Conservation (phyloP, 2,888 invertebrate genomes). For the Hydrotaea cyrtoneurina region DNA sequence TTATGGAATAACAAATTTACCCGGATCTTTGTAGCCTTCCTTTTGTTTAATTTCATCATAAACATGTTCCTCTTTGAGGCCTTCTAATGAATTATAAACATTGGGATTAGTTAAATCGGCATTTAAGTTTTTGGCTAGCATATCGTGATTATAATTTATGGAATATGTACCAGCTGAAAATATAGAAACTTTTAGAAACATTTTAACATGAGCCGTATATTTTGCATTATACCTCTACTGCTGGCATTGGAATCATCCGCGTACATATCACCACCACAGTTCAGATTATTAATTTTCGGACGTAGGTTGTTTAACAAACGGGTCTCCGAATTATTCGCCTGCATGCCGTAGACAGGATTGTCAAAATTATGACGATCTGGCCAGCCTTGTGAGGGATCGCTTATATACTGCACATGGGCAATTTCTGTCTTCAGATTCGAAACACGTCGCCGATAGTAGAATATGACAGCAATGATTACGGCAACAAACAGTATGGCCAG, state of each 20-base stretch:
- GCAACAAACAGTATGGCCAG: conserved; percentile 85
- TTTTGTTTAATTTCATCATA: conserved; percentile 95
- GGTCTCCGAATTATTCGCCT: conserved; percentile 82
- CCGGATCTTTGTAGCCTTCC: conserved; percentile 84
- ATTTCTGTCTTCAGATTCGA: conserved; percentile 92
- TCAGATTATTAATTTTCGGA: conserved; percentile 80
- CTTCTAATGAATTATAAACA: conserved; percentile 90
- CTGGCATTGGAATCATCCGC: conserved; percentile 82
- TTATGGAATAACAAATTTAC: conserved; percentile 81
- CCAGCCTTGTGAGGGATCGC: conserved; percentile 85
- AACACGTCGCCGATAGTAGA: conserved; percentile 91
- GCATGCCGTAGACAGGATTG: conserved; percentile 94
- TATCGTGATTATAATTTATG: conserved; percentile 84
- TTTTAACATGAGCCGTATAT: background rate
- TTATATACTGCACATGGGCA: conserved; percentile 91
- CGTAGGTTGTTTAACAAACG: conserved; percentile 79
- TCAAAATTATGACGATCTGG: conserved; percentile 87
- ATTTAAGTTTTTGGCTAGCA: conserved; percentile 89
- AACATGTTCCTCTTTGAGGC: conserved; percentile 89
- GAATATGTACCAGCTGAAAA: conserved; percentile 82
- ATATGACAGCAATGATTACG: conserved; percentile 84
- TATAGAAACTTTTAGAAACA: background rate
- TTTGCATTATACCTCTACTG: conserved; percentile 78
- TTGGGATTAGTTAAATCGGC: conserved; percentile 93
- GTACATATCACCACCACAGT: conserved; percentile 73